Percentiles rank a stretch among this genome's conserved stretches.
Evolutionary conservation across 2,797 vertebrate genomes (phyloP).

Genomic region (Sebastes matsubarae): DNA sequence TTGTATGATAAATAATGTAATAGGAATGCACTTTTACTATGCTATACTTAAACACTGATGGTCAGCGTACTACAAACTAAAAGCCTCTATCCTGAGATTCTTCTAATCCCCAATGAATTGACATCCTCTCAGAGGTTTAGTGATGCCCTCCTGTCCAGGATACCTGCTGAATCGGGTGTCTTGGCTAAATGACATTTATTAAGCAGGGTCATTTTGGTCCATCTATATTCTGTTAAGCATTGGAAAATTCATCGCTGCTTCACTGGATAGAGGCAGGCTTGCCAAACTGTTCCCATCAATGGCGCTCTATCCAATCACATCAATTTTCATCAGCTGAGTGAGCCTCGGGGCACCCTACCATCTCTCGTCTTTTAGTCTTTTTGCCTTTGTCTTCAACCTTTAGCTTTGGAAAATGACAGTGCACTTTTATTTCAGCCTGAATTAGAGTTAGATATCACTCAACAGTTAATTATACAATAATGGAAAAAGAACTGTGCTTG

Average conservation of each 20-base stretch:
- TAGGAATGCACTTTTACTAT: background rate
- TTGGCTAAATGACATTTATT: slow-evolving; percentile 70
- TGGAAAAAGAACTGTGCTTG: background rate
- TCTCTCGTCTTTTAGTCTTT: slow-evolving; percentile 41
- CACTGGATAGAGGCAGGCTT: slow-evolving; percentile 60
- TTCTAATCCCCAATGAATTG: slow-evolving; percentile 39
- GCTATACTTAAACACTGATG: slow-evolving; percentile 8
- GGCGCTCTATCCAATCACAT: slow-evolving; percentile 70
- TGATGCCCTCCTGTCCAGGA: slow-evolving; percentile 25
- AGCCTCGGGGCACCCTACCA: slow-evolving; percentile 50
- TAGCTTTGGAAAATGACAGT: slow-evolving; percentile 41
- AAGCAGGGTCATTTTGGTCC: slow-evolving; percentile 70
- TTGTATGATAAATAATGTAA: background rate
- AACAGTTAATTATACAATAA: background rate
- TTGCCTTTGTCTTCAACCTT: slow-evolving; percentile 66
- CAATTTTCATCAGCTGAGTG: slow-evolving; percentile 71
- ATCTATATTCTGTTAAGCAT: slow-evolving; percentile 74
- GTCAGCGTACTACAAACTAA: slow-evolving; percentile 28
- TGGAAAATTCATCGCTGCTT: slow-evolving; percentile 70
- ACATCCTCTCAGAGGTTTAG: slow-evolving; percentile 35
- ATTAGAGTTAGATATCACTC: slow-evolving; percentile 15
- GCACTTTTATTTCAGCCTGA: slow-evolving; percentile 15
- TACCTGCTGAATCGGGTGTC: slow-evolving; percentile 68
- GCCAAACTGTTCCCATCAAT: slow-evolving; percentile 73
- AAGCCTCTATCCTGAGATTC: slow-evolving; percentile 22